Conservation (phyloP, 2,888 invertebrate species). For the Masnerella sp. region DNA sequence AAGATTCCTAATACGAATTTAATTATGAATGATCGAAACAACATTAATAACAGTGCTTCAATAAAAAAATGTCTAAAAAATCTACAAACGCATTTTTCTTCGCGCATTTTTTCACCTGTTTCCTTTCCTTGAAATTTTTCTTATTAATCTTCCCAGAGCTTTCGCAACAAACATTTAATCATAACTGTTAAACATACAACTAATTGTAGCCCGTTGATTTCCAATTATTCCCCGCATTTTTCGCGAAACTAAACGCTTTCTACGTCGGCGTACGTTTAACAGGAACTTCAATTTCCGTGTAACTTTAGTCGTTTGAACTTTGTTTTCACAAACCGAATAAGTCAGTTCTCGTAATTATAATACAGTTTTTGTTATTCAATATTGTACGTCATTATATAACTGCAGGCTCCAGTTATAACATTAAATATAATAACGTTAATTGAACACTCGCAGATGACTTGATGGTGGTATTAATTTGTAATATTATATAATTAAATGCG, state of each 20-base stretch:
- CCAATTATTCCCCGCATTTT: constrained; percentile 14
- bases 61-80: no score
- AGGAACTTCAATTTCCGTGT: constrained; percentile 14
- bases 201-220: not conserved
- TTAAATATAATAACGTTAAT: constrained; percentile 6
- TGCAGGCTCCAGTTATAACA: constrained; percentile 3
- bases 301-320: constrained; percentile 16
- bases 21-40: no score
- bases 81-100: no score
- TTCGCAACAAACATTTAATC: not conserved
- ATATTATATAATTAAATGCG: constrained; percentile 12
- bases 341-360: constrained; percentile 8
- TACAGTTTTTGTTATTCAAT: constrained; percentile 17
- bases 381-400: constrained; percentile 4
- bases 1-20: no score
- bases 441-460: constrained; percentile 7
- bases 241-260: not conserved
- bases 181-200: not conserved
- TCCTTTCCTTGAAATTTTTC: no score
- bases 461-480: constrained; percentile 5
- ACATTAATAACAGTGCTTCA: no score
- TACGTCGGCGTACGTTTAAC: not conserved
- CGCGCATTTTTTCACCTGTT: no score
- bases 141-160: no score
- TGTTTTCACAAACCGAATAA: constrained; percentile 6